phyloP scores from a whole-genome alignment of 2,888 invertebrate genomes.

The Cheilosia vernalis region DNA sequence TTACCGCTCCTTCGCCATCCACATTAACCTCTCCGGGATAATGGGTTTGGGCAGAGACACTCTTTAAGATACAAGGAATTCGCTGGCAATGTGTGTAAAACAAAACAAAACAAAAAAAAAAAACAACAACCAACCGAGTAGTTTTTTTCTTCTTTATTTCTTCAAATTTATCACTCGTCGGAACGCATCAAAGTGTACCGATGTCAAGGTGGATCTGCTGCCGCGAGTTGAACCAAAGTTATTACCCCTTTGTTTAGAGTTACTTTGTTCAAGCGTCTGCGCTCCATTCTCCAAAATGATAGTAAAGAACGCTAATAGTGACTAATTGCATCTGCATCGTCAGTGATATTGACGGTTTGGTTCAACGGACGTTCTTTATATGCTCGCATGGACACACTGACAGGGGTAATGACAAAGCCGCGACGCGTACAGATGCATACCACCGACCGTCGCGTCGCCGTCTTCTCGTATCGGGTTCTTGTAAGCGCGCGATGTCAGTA shows the following conservation, averaged over 20 bases:
- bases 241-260: conserved; percentile 65
- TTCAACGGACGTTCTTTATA: conserved; percentile 66
- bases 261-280: conserved; percentile 29
- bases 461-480: not conserved
- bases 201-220: conserved; percentile 62
- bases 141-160: not conserved
- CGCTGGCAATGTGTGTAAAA: conserved; percentile 1
- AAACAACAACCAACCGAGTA: too few species aligned
- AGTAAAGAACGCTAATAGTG: conserved; percentile 73
- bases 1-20: conserved; percentile 2
- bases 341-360: conserved; percentile 67
- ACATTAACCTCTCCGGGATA: conserved; percentile 51
- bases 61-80: conserved; percentile 32
- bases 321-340: conserved; percentile 73
- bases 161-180: conserved; percentile 43
- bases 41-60: conserved; percentile 19
- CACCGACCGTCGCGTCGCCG: too few species aligned
- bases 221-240: conserved; percentile 51
- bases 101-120: too few species aligned
- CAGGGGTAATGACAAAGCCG: conserved; percentile 29
- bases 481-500: conserved; percentile 10
- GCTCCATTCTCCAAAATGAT: conserved; percentile 62
- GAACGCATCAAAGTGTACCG: conserved; percentile 64
- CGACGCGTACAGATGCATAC: not conserved
- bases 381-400: conserved; percentile 52